Evolutionary conservation across 2,888 invertebrate genomes (phyloP).

Genomic region (Abrostola triplasia): DNA sequence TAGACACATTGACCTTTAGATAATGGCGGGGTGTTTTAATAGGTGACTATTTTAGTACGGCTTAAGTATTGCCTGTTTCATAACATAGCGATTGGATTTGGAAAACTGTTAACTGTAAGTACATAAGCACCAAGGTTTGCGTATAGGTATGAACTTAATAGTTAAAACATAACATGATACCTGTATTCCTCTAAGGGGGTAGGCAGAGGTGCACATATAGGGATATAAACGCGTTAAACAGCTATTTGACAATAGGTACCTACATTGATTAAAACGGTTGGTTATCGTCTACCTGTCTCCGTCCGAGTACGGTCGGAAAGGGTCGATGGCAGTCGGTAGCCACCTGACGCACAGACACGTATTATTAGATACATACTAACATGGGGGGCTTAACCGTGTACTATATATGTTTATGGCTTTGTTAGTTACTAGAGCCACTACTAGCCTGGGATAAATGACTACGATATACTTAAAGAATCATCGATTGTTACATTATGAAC

Average conservation of each 20-base stretch:
- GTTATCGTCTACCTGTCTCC: slow-evolving; percentile 35
- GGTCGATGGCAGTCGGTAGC: slow-evolving; percentile 38
- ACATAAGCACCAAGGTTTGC: too few species aligned
- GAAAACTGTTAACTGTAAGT: too few species aligned
- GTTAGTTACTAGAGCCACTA: not conserved
- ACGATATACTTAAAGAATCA: too few species aligned
- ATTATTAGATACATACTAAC: slow-evolving; percentile 32
- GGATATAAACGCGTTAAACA: too few species aligned
- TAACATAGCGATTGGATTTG: slow-evolving; percentile 17
- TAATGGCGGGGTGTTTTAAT: slow-evolving; percentile 1
- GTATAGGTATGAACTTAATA: too few species aligned
- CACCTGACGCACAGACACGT: slow-evolving; percentile 37
- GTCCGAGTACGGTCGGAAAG: slow-evolving; percentile 30
- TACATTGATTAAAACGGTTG: slow-evolving; percentile 8
- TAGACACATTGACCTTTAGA: slow-evolving; percentile 23
- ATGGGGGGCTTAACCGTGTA: slow-evolving; percentile 22
- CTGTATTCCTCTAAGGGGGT: too few species aligned
- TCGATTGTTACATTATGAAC: too few species aligned
- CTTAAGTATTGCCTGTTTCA: slow-evolving; percentile 12
- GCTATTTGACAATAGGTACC: slow-evolving; percentile 1
- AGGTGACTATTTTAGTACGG: slow-evolving; percentile 19
- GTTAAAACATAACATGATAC: too few species aligned
- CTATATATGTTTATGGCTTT: slow-evolving; percentile 16
- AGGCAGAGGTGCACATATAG: too few species aligned
- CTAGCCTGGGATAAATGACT: too few species aligned